Conservation (phyloP, 2,888 invertebrate genomes). For the Cephus spinipes region DNA sequence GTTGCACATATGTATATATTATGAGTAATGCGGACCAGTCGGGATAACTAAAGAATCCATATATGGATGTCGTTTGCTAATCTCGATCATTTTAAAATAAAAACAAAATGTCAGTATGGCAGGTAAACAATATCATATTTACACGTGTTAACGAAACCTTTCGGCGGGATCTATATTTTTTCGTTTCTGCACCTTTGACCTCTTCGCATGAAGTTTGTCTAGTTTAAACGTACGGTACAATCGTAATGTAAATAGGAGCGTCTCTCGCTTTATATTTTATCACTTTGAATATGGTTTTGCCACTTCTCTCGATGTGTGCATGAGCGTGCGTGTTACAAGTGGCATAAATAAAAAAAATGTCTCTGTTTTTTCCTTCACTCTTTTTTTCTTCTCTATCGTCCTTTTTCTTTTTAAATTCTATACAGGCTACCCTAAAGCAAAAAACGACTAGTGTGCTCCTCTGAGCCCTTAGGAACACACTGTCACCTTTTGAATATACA, state of each 20-base stretch:
- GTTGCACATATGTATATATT: constrained; percentile 19
- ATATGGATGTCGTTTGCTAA: constrained; percentile 15
- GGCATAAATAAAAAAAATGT: constrained; percentile 27
- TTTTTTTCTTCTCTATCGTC: too few species aligned
- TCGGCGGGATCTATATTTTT: background rate
- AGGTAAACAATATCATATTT: constrained; percentile 27
- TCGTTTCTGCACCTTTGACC: too few species aligned
- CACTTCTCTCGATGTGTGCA: constrained; percentile 19
- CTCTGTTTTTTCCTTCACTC: too few species aligned
- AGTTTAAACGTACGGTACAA: too few species aligned
- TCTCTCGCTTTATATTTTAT: background rate
- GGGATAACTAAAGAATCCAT: background rate
- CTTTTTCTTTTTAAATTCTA: constrained; percentile 17
- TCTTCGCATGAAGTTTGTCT: too few species aligned
- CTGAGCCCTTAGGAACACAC: constrained; percentile 55
- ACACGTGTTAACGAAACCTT: background rate
- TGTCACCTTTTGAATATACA: constrained; percentile 48
- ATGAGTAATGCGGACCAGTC: too few species aligned
- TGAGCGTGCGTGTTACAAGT: constrained; percentile 31
- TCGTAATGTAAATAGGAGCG: too few species aligned
- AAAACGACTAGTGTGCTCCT: constrained; percentile 50
- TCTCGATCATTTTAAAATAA: constrained; percentile 18
- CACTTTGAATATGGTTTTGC: constrained; percentile 1
- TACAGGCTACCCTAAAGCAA: constrained; percentile 40
- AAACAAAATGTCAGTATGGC: constrained; percentile 40